phyloP scores from a whole-genome alignment of 2,888 invertebrate genomes.

The Hedychridium roseum region DNA sequence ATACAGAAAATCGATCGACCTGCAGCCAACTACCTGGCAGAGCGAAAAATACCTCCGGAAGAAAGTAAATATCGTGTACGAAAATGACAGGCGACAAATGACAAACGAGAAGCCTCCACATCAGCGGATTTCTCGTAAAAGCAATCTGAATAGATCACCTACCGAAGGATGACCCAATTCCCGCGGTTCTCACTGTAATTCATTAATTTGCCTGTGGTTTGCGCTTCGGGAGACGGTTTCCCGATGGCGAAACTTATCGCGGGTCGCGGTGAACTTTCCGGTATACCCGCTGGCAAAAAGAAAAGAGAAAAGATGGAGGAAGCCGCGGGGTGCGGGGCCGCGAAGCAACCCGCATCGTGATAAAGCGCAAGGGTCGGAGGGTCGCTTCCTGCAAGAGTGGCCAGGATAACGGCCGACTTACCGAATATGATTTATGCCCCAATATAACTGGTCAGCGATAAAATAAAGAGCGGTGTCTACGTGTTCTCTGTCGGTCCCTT shows the following conservation, averaged over 20 bases:
- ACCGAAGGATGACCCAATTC: too few species aligned
- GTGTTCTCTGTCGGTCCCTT: slow-evolving; percentile 13
- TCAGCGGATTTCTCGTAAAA: too few species aligned
- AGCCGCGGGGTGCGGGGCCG: background rate
- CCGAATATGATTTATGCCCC: slow-evolving; percentile 56
- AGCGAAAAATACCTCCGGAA: too few species aligned
- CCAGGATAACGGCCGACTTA: slow-evolving; percentile 46
- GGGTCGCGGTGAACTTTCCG: slow-evolving; percentile 20
- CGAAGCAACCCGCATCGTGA: slow-evolving; percentile 29
- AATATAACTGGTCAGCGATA: slow-evolving; percentile 53
- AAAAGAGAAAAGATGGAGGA: slow-evolving; percentile 23
- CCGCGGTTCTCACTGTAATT: too few species aligned
- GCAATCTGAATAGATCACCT: too few species aligned
- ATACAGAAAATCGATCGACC: too few species aligned
- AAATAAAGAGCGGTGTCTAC: slow-evolving; percentile 46
- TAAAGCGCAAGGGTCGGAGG: slow-evolving; percentile 38
- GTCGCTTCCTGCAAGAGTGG: slow-evolving; percentile 35
- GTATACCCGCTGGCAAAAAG: slow-evolving; percentile 11
- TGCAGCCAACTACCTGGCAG: too few species aligned
- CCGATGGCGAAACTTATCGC: slow-evolving; percentile 30
- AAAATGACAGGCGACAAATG: too few species aligned
- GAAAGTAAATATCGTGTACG: too few species aligned
- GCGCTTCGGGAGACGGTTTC: slow-evolving; percentile 19
- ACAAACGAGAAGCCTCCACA: too few species aligned
- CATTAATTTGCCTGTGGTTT: too few species aligned